phyloP scores from a whole-genome alignment of 1,140 invertebrate species.

The Apis dorsata region DNA sequence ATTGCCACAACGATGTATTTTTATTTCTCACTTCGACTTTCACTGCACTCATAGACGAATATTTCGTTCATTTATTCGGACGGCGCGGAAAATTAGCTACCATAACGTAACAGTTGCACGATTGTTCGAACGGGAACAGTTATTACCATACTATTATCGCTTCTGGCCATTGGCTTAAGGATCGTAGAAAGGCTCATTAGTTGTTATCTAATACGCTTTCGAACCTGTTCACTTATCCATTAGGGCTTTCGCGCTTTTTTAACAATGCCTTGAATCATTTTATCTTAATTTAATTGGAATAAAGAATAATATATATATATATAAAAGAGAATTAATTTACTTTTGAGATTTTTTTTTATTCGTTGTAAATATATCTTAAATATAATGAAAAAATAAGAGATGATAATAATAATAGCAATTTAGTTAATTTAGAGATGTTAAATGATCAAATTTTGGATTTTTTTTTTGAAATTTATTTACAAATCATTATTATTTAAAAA shows the following conservation, averaged over 20 bases:
- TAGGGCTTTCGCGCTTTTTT: conserved; percentile 20
- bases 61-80: neutral
- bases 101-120: conserved; percentile 7
- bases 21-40: conserved; percentile 8
- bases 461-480: too few relatives aligned
- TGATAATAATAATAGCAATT: too few relatives aligned
- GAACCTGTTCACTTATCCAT: conserved; percentile 32
- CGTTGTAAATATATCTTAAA: too few relatives aligned
- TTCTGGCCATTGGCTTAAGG: conserved; percentile 45
- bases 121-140: conserved; percentile 30
- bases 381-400: too few relatives aligned
- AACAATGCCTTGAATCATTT: neutral
- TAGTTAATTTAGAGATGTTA: too few relatives aligned
- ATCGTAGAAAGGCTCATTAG: conserved; percentile 47
- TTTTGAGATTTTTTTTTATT: too few relatives aligned
- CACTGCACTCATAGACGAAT: neutral
- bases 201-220: conserved; percentile 49
- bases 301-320: neutral
- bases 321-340: too few relatives aligned
- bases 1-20: neutral
- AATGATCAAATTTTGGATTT: too few relatives aligned
- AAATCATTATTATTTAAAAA: too few relatives aligned
- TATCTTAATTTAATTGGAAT: neutral
- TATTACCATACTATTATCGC: conserved; percentile 58
- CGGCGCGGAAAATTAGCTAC: conserved; percentile 43